These are phyloP conservation scores for Callyntrura sp. DNA, from an alignment of 2,888 invertebrate genomes.

Conservation along the genomic window DNA sequence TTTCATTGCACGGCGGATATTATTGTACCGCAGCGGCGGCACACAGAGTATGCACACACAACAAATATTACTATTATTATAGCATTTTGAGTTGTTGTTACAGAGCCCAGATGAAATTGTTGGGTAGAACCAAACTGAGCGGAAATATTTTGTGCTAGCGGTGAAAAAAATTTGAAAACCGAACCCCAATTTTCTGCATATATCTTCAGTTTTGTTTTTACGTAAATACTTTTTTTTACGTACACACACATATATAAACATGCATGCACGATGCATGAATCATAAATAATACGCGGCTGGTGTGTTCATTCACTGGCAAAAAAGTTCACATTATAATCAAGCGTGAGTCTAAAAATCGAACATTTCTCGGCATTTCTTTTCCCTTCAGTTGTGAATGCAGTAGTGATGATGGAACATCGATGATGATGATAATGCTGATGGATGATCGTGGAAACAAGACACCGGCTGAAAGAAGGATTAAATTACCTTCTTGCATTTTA, in stretches of 20 bases:
- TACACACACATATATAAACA: background rate
- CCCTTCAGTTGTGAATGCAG: background rate
- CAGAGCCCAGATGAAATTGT: conserved; percentile 59
- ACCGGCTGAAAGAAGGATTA: conserved; percentile 35
- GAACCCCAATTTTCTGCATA: conserved; percentile 54
- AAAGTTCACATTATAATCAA: conserved; percentile 34
- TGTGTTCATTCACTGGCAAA: background rate
- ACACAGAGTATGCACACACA: background rate
- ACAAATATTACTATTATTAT: background rate
- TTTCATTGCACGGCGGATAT: conserved; percentile 34
- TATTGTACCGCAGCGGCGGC: conserved; percentile 15
- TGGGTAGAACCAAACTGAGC: conserved; percentile 61
- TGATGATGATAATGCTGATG: no score
- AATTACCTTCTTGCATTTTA: conserved; percentile 62
- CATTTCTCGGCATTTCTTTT: conserved; percentile 35
- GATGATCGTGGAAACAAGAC: conserved; percentile 53
- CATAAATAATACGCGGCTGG: background rate
- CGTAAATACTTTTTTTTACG: no score
- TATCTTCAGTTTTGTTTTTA: conserved; percentile 11
- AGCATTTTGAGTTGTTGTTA: conserved; percentile 49
- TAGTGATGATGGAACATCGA: conserved; percentile 31
- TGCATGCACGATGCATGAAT: background rate
- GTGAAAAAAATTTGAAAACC: conserved; percentile 36
- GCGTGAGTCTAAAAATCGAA: background rate
- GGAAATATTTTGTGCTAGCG: conserved; percentile 67